A percentile compares a stretch with the other conserved stretches of the same genome.
phyloP scores from a whole-genome alignment of 2,888 invertebrate species.

The Phytoseiulus persimilis region DNA sequence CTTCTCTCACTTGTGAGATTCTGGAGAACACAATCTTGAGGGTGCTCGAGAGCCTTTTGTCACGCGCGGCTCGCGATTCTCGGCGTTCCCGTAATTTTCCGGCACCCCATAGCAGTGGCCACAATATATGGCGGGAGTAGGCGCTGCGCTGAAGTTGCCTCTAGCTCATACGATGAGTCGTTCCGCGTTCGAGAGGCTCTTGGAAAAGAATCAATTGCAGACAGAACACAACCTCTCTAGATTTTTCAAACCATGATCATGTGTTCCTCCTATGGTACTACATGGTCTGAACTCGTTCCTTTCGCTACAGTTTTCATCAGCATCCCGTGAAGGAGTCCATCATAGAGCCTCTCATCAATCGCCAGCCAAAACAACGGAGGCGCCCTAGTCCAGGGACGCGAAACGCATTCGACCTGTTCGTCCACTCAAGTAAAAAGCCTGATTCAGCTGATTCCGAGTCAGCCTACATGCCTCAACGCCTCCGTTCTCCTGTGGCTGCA shows the following conservation, averaged over 20 bases:
- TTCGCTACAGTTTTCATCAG: not conserved
- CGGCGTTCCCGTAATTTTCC: too few species aligned
- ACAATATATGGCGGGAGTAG: too few species aligned
- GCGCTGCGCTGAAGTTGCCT: too few species aligned
- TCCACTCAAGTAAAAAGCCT: not conserved
- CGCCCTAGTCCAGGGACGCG: not conserved
- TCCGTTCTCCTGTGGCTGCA: not conserved
- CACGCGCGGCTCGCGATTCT: too few species aligned
- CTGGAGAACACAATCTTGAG: too few species aligned
- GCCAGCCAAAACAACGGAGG: not conserved
- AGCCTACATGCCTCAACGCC: not conserved
- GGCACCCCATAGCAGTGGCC: too few species aligned
- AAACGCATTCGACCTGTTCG: not conserved
- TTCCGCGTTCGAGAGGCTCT: too few species aligned
- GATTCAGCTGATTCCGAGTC: not conserved
- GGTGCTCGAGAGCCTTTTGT: too few species aligned
- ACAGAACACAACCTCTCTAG: not conserved
- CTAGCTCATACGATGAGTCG: too few species aligned
- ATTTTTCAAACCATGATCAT: not conserved
- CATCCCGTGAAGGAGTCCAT: not conserved
- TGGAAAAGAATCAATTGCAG: too few species aligned
- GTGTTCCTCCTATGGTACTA: not conserved
- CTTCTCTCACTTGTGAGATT: too few species aligned
- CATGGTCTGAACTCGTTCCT: not conserved
- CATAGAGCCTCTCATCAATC: not conserved